Percentiles rank a stretch among this genome's conserved stretches.
Conservation (phyloP, 1,140 invertebrate species). For the Camponotus pennsylvanicus region DNA sequence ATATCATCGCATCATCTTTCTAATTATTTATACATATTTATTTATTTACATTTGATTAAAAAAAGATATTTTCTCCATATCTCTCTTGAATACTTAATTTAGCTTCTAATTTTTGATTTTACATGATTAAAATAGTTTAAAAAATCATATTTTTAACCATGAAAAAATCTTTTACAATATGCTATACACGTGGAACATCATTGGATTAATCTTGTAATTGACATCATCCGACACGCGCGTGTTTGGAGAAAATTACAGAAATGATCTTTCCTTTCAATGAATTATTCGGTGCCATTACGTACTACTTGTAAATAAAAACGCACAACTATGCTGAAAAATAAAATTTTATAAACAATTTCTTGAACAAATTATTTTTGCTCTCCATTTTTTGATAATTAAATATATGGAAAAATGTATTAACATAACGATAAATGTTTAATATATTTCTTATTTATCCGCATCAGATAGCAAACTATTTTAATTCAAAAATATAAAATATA, state of each 20-base stretch:
- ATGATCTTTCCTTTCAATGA: conserved; percentile 18
- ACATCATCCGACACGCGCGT: not conserved
- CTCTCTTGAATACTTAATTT: not conserved
- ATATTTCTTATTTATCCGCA: not conserved
- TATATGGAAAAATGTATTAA: not conserved
- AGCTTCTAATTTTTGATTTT: not conserved
- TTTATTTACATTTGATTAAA: conserved; percentile 31
- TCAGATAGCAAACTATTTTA: not conserved
- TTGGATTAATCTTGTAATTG: not conserved
- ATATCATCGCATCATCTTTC: not conserved
- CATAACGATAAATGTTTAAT: not conserved
- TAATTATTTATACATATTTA: conserved; percentile 34
- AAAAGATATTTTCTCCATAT: not conserved
- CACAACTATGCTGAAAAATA: not conserved
- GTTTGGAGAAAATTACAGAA: conserved; percentile 33
- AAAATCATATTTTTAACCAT: not conserved
- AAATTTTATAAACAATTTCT: not conserved
- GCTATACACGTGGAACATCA: not conserved
- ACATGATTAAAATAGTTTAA: not conserved
- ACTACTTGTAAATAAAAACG: not conserved
- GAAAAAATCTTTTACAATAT: not conserved
- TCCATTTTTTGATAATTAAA: not conserved
- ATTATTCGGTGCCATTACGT: conserved; percentile 37
- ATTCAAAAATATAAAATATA: too few relatives aligned
- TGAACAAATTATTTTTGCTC: not conserved